These are phyloP conservation scores for Carapus acus DNA, from an alignment of 2,797 vertebrate species.

Conservation along the genomic window DNA sequence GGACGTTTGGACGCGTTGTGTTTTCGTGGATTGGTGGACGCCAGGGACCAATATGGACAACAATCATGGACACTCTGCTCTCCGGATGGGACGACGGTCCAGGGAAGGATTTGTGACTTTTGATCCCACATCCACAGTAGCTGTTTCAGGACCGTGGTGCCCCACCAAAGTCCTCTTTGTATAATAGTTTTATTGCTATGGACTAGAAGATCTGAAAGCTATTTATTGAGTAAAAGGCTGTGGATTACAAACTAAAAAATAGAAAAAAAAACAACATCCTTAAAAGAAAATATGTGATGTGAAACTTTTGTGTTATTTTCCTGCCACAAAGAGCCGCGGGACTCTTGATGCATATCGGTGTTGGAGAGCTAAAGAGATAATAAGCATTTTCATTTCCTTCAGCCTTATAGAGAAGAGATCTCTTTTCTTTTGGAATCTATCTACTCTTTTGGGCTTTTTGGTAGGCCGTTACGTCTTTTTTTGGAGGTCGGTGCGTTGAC, in stretches of 20 bases:
- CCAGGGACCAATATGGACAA: constrained; percentile 58
- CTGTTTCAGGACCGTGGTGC: constrained; percentile 56
- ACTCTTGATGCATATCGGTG: constrained; percentile 67
- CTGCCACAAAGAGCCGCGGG: constrained; percentile 50
- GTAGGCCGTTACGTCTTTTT: constrained; percentile 51
- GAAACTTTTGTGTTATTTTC: constrained; percentile 62
- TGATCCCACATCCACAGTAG: constrained; percentile 55
- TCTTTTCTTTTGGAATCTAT: constrained; percentile 50
- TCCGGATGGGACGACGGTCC: constrained; percentile 32
- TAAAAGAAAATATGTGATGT: constrained; percentile 65
- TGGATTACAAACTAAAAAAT: constrained; percentile 48
- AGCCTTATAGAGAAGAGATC: constrained; percentile 59
- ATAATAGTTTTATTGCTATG: constrained; percentile 64
- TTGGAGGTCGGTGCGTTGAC: constrained; percentile 45
- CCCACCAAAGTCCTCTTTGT: constrained; percentile 66
- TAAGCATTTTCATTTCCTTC: constrained; percentile 68
- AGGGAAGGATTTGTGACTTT: constrained; percentile 49
- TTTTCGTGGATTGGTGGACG: constrained; percentile 50
- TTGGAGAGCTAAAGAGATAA: constrained; percentile 64
- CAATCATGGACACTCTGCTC: constrained; percentile 55
- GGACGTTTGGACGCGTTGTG: constrained; percentile 57
- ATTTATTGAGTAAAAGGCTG: constrained; percentile 63
- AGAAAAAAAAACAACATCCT: constrained; percentile 20
- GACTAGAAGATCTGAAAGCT: constrained; percentile 56
- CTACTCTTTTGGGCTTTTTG: constrained; percentile 61